Evolutionary conservation across 92 coral and sea anemone genomes (phyloP), one percentile per base, ranked within the genome.

Genomic region (Ricordea florida): DNA sequence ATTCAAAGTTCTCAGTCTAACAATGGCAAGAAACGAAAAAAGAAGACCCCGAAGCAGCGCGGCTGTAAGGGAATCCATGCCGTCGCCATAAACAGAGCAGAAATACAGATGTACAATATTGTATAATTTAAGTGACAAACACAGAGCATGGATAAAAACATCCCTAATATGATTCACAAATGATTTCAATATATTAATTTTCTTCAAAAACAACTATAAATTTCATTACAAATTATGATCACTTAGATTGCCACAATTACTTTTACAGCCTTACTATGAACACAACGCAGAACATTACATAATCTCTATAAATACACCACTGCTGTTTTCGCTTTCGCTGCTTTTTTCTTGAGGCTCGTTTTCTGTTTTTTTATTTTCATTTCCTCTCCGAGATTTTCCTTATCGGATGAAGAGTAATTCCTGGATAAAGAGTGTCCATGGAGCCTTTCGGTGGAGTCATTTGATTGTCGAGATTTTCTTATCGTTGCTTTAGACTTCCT

Each of bases 231-330:
- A n/a, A n/a, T n/a, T n/a, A n/a, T n/a, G n/a, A n/a, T n/a, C n/a
- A n/a, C n/a, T n/a, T n/a, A n/a, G n/a, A n/a, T n/a, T n/a, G n/a
- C n/a, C n/a, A n/a, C n/a, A n/a, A n/a, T n/a, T n/a, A n/a, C n/a
- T n/a, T n/a, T n/a, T n/a, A n/a, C n/a, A n/a, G n/a, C n/a, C n/a
- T n/a, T n/a, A n/a, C n/a, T n/a, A n/a, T n/a, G n/a, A n/a, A 6
- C 24, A 1, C 40, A 56, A 38, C 21, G 33, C 32, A 5, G 2
- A 18, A 28, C 13, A 11, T 15, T n/a, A n/a, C n/a, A n/a, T n/a
- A n/a, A 0, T 11, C 37, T 26, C 44, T 66, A 66, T 41, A 74
- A 57, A 18, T 74, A 82, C 53, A 82, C 37, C 10, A 82, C 70
- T 20, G 13, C 36, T 36, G 35, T 57, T 82, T 66, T 74, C 72